Conservation (phyloP, 2,888 invertebrate genomes). For the Silvanus unidentatus region DNA sequence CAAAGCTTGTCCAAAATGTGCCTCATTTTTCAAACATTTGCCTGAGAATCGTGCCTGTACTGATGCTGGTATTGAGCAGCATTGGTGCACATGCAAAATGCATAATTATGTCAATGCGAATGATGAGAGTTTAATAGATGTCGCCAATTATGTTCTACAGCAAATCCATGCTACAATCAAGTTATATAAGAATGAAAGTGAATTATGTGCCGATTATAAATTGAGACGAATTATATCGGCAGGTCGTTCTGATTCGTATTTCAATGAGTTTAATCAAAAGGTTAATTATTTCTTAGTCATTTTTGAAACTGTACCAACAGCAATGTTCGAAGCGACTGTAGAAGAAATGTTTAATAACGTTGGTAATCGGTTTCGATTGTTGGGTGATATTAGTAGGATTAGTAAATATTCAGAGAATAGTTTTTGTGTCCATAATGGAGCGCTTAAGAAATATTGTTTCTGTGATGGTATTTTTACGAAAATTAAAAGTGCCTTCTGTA, state of each 20-base stretch:
- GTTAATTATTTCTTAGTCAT: constrained; percentile 56
- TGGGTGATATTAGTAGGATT: constrained; percentile 59
- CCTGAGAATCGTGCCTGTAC: constrained; percentile 57
- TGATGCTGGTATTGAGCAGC: constrained; percentile 59
- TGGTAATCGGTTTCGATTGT: constrained; percentile 41
- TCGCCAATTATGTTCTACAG: constrained; percentile 48
- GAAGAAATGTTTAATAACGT: constrained; percentile 31
- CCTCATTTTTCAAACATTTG: constrained; percentile 55
- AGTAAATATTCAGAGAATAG: constrained; percentile 50
- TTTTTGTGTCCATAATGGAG: constrained; percentile 47
- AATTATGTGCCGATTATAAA: constrained; percentile 24
- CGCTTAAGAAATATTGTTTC: constrained; percentile 54
- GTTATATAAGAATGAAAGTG: constrained; percentile 8
- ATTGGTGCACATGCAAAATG: constrained; percentile 69
- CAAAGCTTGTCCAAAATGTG: constrained; percentile 58
- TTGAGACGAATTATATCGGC: constrained; percentile 29
- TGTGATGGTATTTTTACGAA: constrained; percentile 35
- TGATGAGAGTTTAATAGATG: constrained; percentile 50
- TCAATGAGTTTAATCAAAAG: constrained; percentile 24
- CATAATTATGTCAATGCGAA: constrained; percentile 46
- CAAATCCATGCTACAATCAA: constrained; percentile 17
- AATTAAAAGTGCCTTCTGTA: constrained; percentile 19
- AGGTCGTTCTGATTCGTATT: constrained; percentile 24
- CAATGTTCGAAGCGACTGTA: constrained; percentile 66
- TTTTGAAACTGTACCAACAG: constrained; percentile 60